Evolutionary conservation across 2,797 vertebrate species (phyloP).

Genomic region (Chiropotes sagulatus): DNA sequence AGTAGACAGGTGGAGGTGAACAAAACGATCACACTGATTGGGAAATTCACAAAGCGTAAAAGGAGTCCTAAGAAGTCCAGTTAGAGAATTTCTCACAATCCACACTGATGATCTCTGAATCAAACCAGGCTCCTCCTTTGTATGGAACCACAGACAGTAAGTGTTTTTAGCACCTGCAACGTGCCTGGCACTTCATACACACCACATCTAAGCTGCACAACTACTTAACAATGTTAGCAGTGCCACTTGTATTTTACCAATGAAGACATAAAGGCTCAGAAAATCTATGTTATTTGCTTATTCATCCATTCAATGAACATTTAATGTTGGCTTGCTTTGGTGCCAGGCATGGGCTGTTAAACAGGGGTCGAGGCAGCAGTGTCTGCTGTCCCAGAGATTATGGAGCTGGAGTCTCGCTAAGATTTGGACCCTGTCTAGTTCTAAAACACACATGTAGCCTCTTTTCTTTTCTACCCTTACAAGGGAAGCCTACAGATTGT

Average conservation of each 20-base stretch:
- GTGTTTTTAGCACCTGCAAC: not conserved
- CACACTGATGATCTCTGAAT: not conserved
- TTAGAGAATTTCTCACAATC: not conserved
- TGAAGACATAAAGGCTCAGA: not conserved
- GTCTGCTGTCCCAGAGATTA: not conserved
- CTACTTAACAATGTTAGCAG: not conserved
- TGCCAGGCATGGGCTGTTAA: not conserved
- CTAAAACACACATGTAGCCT: not conserved
- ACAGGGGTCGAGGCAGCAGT: not conserved
- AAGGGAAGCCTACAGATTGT: not conserved
- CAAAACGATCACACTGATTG: not conserved
- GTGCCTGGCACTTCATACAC: not conserved
- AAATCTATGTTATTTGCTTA: not conserved
- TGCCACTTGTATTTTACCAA: not conserved
- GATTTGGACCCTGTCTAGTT: not conserved
- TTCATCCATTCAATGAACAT: not conserved
- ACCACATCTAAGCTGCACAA: no score
- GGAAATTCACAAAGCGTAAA: not conserved
- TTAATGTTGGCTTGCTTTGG: not conserved
- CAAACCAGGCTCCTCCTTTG: not conserved
- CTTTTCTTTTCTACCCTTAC: not conserved
- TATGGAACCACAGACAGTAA: not conserved
- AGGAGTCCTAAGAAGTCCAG: not conserved
- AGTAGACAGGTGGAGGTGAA: not conserved
- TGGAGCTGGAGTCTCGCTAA: fast-evolving